phyloP scores from a whole-genome alignment of 2,113 vertebrate species.

The Caretta caretta region DNA sequence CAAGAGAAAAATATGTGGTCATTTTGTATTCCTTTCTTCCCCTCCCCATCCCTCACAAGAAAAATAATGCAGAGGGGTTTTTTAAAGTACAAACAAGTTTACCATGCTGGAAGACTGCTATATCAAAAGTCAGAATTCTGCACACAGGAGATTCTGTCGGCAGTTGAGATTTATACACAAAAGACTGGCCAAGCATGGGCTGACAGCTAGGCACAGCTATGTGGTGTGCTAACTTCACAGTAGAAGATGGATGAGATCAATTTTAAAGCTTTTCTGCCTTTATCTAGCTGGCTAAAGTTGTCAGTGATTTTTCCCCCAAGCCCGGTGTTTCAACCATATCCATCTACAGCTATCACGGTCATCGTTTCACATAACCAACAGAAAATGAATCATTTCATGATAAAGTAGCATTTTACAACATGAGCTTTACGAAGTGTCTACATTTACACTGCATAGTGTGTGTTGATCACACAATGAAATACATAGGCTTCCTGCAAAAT shows the following conservation, averaged over 20 bases:
- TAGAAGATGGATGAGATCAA: constrained; percentile 69
- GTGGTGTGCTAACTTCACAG: constrained; percentile 20
- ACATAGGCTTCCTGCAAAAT: constrained; percentile 10
- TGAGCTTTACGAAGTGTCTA: constrained; percentile 14
- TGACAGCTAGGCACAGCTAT: constrained; percentile 47
- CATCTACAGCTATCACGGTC: constrained; percentile 48
- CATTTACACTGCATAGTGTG: neutral
- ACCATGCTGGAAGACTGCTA: neutral
- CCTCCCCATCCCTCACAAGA: neutral
- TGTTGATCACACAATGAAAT: constrained; percentile 4
- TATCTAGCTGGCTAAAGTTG: constrained; percentile 45
- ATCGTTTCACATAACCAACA: constrained; percentile 47
- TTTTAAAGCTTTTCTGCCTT: constrained; percentile 73
- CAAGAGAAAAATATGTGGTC: neutral
- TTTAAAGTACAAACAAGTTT: neutral
- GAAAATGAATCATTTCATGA: constrained; percentile 54
- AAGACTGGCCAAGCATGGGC: constrained; percentile 23
- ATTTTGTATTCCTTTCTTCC: neutral
- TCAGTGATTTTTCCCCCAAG: constrained; percentile 48
- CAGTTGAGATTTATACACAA: constrained; percentile 1
- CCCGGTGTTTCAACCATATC: constrained; percentile 60
- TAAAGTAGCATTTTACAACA: constrained; percentile 48
- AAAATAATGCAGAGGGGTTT: neutral
- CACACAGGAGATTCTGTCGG: neutral
- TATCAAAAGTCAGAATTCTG: constrained; percentile 22